Base-by-base conservation (phyloP, 2,113 vertebrate genomes). In the Tupaia chinensis region DNA sequence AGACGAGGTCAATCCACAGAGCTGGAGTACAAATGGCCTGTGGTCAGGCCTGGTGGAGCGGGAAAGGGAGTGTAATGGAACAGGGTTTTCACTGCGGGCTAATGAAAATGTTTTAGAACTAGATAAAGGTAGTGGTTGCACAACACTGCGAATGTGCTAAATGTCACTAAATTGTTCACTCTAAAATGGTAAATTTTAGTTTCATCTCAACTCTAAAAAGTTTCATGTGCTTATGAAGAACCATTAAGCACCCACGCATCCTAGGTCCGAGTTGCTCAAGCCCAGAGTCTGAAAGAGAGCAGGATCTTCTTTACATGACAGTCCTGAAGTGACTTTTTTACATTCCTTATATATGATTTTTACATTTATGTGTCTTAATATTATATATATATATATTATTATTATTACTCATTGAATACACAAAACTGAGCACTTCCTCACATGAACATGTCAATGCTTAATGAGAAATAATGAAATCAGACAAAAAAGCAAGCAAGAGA, bases 181-280 rank as follows among this genome's bases (percentile, higher is more conserved):
- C 72, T 54, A 20, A 94, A 77, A 60, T 61, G 7, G 13, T n/a
- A 19, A 25, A 17, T 60, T 82, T 90, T 66, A 76, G 29, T 44
- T 66, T 72, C 54, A 86, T 60, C 20, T 58, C 29, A 25, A 34
- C 25, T 80, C 22, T 53, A 91, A 68, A 32, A n/a, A 85, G 32
- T 73, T 81, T 81, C 22, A 22, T 56, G 68, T 58, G 66, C 58
- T 73, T 65, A 81, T 74, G 22, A 16, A 65, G 80, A 72, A 13
- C 56, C 29, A 27, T 0, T 12, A 23, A 0, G 0, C n/a, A 58
- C 7, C 13, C 16, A 17, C 54, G 61, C 27, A 29, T 14, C 20
- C 27, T 6, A 2, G 34, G 74, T 19, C n/a, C 7, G 7, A 10
- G 20, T 5, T 7, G 7, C 29, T 63, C 68, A 27, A 74, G 44